These are phyloP conservation scores for Hyperopisus bebe DNA, from an alignment of 2,113 vertebrate species.

Conservation along the genomic window DNA sequence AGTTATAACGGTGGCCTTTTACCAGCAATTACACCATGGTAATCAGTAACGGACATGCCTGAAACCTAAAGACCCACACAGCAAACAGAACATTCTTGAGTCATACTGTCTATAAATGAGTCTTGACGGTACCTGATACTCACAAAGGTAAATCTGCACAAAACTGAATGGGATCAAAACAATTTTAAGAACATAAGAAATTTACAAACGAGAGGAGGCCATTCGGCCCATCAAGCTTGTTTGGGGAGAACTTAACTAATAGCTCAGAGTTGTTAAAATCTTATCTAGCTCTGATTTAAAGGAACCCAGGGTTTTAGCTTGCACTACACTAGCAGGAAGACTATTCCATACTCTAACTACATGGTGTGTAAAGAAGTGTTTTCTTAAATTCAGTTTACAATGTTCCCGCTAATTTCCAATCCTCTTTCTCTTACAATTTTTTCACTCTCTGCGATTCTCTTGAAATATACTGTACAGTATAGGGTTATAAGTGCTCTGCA, in stretches of 20 bases:
- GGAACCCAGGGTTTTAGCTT: too few species aligned
- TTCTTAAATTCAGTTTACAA: too few species aligned
- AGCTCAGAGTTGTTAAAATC: too few species aligned
- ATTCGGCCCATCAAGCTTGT: too few species aligned
- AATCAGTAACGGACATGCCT: background rate
- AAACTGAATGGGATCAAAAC: background rate
- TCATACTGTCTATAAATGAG: background rate
- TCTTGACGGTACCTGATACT: background rate
- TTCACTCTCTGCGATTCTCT: background rate
- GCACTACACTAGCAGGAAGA: too few species aligned
- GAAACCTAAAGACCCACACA: background rate
- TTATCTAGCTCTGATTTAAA: too few species aligned
- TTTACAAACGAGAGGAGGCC: too few species aligned
- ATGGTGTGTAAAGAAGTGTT: too few species aligned
- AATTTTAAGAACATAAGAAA: too few species aligned
- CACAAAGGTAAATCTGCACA: background rate
- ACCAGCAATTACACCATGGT: background rate
- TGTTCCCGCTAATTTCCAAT: background rate
- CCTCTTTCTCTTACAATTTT: background rate
- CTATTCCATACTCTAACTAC: too few species aligned
- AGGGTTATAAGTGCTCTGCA: background rate
- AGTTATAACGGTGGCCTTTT: background rate
- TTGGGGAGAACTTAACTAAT: too few species aligned
- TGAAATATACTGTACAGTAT: too few species aligned
- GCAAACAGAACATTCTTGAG: background rate